Evolutionary conservation across 2,113 vertebrate genomes (phyloP), one percentile per base, ranked within the genome.

Genomic region (Formicarius rufipectus): DNA sequence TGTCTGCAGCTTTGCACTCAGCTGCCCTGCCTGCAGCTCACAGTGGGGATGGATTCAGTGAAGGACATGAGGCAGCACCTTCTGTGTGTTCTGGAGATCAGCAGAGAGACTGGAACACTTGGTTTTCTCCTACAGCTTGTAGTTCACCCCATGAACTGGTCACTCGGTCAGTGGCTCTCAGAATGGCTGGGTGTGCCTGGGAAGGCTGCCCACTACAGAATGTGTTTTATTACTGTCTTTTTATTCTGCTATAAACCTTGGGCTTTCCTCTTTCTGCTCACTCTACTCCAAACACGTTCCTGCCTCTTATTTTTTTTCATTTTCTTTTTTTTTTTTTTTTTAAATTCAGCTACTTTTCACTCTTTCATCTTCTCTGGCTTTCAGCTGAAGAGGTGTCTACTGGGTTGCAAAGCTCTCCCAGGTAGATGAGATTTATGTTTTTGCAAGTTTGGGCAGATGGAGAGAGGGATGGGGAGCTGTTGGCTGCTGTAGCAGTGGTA

Each of bases 351-450:
- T 90, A 27, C 39, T 89, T 93, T 91, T 77, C 30, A 0, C 35
- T 84, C 49, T 87, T 49, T 81, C 28, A 79, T 60, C 59, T 45
- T 93, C 73, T 86, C 35, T 67, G 73, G 84, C 83, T 92, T 85
- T 84, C 71, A 93, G 66, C 69, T 60, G 86, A 74, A 60, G 67
- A 76, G 76, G 59, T 67, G 24, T 68, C 80, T 53, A 45, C 60
- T 89, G 84, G 81, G 77, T 94, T 95, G 72, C 42, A 85, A 77
- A 95, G 17, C 75, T 81, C 53, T 94, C 94, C 76, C 83, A 84
- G 84, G 83, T 90, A 91, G 87, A 91, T 73, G 72, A 91, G 84
- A 92, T 92, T 90, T 92, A 60, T 92, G 84, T 62, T 94, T 94
- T 50, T 87, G 92, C 49, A 75, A 93, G 93, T 77, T 68, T 78